Base-by-base conservation (phyloP, 53 echinoderm and acorn worm genomes). In the Henricia sp. region DNA sequence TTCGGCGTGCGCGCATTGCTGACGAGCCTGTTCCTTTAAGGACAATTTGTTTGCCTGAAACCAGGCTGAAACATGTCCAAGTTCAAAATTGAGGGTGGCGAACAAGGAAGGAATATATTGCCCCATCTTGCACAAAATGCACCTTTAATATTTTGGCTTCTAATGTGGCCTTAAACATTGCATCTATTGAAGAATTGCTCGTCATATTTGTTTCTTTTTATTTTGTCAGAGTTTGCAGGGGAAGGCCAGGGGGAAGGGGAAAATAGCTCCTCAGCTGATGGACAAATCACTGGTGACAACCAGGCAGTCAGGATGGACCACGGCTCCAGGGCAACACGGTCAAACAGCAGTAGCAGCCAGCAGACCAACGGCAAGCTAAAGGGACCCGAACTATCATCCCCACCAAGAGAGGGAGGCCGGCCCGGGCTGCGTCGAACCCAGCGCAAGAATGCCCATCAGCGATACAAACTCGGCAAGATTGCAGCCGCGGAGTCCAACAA, bases 261-360 rank as follows among this genome's bases (percentile, higher is more conserved):
- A 80, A 48, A 32, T 2, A 25, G 13, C 44, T 32, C 80, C 58
- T 80, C 80, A 21, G 39, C 63, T 58, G 80, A 63, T 64, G 80
- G 64, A 48, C 80, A 80, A 80, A 80, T 80, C n/a, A n/a, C n/a
- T 80, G 65, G 63, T 39, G 80, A 80, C 25, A 80, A 63, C 80
- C 80, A 80, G 80, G 80, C 63, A 80, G 80, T 57, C 8, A 50
- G 30, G 46, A 50, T 78, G 65, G 78, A 80, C 80, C 48, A 46
- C 46, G 64, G 35, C 19, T 48, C 19, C 64, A 62, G 33, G 50
- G 19, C 62, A 34, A 80, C 80, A 34, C 27, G 80, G 33, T 70
- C 70, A 0, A 70, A 17, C 44, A 70, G 26, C 25, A 60, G 77
- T 11, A 80, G 72, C 35, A 72, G 64, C 50, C 44, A 62, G 0